Evolutionary conservation across 2,888 invertebrate genomes (phyloP), one percentile per base, ranked within the genome.

Genomic region (Thereva unica): DNA sequence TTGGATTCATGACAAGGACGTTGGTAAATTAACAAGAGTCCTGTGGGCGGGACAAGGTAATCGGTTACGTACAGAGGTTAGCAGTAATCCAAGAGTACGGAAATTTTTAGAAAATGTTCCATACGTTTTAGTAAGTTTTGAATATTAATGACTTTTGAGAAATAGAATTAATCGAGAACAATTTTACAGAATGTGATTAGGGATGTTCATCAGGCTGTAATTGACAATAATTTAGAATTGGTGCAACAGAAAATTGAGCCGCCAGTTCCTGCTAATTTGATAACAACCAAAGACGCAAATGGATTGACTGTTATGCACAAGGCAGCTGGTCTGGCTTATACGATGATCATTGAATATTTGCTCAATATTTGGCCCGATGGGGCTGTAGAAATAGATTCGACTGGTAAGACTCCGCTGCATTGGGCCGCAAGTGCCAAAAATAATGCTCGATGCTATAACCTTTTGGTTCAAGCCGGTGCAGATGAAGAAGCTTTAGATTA

Each of bases 1-100:
- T 83, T 97, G 96, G 96, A 93, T 95, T 74, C 93, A 95, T 80
- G 95, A 95, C 80, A 88, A 92, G 79, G 93, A 95, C 80, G 86
- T 95, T 78, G 87, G 87, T 59, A 90, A 91, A 73, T 83, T 95
- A 73, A 93, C 95, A 81, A 89, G 91, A 76, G 91, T 95, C 4
- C 85, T 95, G 63, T 92, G 95, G 91, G 92, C 92, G 75, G 95
- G 96, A 0, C 92, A 95, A 76, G 96, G 95, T 1, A 85, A 89
- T 67, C 87, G 91, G 72, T 84, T 95, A 55, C 84, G 91, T 68
- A 89, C 89, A 73, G 93, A 95, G 77, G 91, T 92, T 41, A 92
- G 92, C 79, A 92, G 89, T 76, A 92, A 93, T 82, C 86, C 89
- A 1, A 86, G 89, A 68, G 92, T 95, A 64, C 90, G 87, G 79